phyloP scores from a whole-genome alignment of 2,113 vertebrate genomes.

The Calyptommatus sinebrachiatus region DNA sequence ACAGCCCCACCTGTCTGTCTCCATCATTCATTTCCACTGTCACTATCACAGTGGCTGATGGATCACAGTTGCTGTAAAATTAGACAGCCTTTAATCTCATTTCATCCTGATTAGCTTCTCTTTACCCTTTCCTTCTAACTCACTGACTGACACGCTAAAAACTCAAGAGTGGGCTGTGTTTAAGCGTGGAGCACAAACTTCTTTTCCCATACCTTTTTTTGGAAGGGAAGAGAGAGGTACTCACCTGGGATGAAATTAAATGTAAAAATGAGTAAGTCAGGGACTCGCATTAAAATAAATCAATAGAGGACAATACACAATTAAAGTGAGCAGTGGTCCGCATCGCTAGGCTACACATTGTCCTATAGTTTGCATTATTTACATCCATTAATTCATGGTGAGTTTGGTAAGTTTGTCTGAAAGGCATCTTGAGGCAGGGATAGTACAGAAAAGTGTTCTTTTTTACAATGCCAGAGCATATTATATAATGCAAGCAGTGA shows the following conservation, averaged over 20 bases:
- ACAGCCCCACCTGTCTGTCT: conserved; percentile 99
- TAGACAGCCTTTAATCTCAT: conserved; percentile 99
- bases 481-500: background rate
- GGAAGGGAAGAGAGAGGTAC: conserved; percentile 54
- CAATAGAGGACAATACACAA: conserved; percentile 37
- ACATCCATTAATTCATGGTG: conserved; percentile 20
- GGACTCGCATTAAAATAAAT: conserved; percentile 51
- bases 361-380: conserved; percentile 39
- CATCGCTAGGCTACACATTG: conserved; percentile 8
- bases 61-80: conserved; percentile 99
- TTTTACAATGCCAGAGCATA: background rate
- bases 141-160: conserved; percentile 91
- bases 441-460: background rate
- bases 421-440: conserved; percentile 6
- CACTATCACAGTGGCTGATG: conserved; percentile 97
- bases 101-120: conserved; percentile 98
- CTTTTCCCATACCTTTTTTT: conserved; percentile 72
- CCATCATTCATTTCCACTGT: conserved; percentile 99
- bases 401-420: conserved; percentile 24
- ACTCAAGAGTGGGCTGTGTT: conserved; percentile 74
- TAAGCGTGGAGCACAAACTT: conserved; percentile 75
- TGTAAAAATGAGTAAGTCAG: conserved; percentile 26
- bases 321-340: conserved; percentile 31
- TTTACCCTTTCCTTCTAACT: conserved; percentile 92
- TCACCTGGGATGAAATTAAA: conserved; percentile 54